Evolutionary conservation across 53 echinoderm and acorn worm genomes (phyloP), one percentile per base, ranked within the genome.

Genomic region (Patiria pectinifera): DNA sequence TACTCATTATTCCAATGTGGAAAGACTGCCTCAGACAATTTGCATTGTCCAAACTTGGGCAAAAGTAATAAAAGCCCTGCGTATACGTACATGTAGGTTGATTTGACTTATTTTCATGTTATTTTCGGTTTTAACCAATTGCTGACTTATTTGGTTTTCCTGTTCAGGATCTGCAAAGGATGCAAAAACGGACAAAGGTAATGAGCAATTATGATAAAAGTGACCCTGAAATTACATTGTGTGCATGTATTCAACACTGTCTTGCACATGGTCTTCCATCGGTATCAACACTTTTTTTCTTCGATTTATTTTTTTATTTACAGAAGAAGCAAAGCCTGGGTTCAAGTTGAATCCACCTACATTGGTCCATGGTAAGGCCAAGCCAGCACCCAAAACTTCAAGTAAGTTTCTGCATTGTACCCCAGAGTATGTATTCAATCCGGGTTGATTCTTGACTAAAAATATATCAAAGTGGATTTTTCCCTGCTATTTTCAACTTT

Each of bases 321-420:
- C 61, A 72, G 91, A 79, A 35, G 93, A 91, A 24, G 86, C 86
- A 19, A 93, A 91, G 86, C 48, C 86, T 21, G 48, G 78, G 8
- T 96, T 96, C 78, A 94, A 88, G 63, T 71, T 96, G 85, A 96
- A 96, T 86, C 96, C 96, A 85, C 96, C 96, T 11, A 96, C 93
- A 5, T 82, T 96, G 25, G 95, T 96, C 22, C 96, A 96, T 80
- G 96, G 96, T 18, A 85, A 87, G 43, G 96, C 96, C 48, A 96
- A 95, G 91, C 86, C 96, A 79, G 96, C 93, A 11, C 96, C 96
- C 21, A 94, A 94, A 92, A 66, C 89, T 12, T 4, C 91, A 87
- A 86, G 93, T 93, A 78, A 83, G 93, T 48, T 61, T 66, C 35
- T 0, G 18, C 11, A 26, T 11, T 45, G 2, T 2, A 48, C 81